These are phyloP conservation scores for Hyposmocoma kahamanoa DNA, from an alignment of 1,140 invertebrate genomes.

Conservation along the genomic window DNA sequence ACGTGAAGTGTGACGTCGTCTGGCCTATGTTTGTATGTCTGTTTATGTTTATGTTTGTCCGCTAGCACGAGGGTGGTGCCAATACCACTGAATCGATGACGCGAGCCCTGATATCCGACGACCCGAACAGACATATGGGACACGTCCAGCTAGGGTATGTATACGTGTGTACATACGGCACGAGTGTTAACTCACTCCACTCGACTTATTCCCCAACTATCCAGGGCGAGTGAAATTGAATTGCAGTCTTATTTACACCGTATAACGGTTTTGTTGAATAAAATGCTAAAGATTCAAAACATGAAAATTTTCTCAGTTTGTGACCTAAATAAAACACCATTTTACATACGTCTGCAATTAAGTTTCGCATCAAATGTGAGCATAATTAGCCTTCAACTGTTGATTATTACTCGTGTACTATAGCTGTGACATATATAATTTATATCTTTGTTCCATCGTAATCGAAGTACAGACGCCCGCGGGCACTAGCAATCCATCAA, in stretches of 20 bases:
- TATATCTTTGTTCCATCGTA: too few species aligned
- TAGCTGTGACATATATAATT: too few species aligned
- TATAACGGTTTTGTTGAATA: too few species aligned
- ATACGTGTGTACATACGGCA: constrained; percentile 69
- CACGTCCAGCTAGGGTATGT: constrained; percentile 94
- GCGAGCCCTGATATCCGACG: constrained; percentile 91
- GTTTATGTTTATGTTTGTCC: constrained; percentile 75
- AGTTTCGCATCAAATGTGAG: too few species aligned
- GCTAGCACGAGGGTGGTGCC: constrained; percentile 91
- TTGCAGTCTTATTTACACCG: too few species aligned
- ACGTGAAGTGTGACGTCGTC: constrained; percentile 74
- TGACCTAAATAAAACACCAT: too few species aligned
- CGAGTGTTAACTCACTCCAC: constrained; percentile 40
- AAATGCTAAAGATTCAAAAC: too few species aligned
- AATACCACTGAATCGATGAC: constrained; percentile 94
- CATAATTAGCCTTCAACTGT: too few species aligned
- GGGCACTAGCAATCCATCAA: constrained; percentile 38
- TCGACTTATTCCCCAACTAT: neutral
- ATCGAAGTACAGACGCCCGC: too few species aligned
- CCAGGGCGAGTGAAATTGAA: neutral
- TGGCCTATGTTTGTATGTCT: constrained; percentile 62
- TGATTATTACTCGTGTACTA: too few species aligned
- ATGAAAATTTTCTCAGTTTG: too few species aligned
- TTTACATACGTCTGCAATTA: too few species aligned
- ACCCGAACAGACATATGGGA: constrained; percentile 89